Percentiles rank a stretch among this genome's conserved stretches.
Conservation (phyloP, 2,113 vertebrate species). For the Epinephelus moara region DNA sequence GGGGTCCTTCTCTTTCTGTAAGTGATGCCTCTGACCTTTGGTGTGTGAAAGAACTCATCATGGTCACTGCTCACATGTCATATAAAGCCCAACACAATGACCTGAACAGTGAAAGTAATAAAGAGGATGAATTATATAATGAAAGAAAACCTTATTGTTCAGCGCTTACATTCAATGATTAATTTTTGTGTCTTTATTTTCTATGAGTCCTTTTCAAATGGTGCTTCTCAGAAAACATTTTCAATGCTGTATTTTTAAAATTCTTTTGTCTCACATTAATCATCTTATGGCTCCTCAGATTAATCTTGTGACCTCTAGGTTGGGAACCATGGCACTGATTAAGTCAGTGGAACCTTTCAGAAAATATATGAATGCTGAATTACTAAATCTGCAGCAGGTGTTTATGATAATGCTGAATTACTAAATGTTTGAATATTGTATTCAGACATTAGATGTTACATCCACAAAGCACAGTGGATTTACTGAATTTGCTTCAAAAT, state of each 20-base stretch:
- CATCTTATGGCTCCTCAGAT: too few species aligned
- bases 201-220: not conserved
- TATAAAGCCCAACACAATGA: conserved; percentile 45
- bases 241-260: not conserved
- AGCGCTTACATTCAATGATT: not conserved
- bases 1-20: conserved; percentile 69
- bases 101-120: conserved; percentile 61
- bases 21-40: conserved; percentile 75
- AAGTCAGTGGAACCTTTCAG: not conserved
- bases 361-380: not conserved
- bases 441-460: not conserved
- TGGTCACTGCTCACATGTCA: conserved; percentile 57
- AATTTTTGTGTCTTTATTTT: not conserved
- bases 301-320: too few species aligned
- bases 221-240: too few species aligned
- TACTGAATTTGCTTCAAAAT: not conserved
- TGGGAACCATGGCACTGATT: too few species aligned
- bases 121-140: not conserved
- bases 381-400: not conserved
- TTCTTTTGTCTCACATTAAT: too few species aligned
- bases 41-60: conserved; percentile 69
- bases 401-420: not conserved
- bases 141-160: not conserved
- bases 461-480: not conserved
- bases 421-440: not conserved